Evolutionary conservation across 2,797 vertebrate species (phyloP), one percentile per base, ranked within the genome.

Genomic region (Valencia hispanica): DNA sequence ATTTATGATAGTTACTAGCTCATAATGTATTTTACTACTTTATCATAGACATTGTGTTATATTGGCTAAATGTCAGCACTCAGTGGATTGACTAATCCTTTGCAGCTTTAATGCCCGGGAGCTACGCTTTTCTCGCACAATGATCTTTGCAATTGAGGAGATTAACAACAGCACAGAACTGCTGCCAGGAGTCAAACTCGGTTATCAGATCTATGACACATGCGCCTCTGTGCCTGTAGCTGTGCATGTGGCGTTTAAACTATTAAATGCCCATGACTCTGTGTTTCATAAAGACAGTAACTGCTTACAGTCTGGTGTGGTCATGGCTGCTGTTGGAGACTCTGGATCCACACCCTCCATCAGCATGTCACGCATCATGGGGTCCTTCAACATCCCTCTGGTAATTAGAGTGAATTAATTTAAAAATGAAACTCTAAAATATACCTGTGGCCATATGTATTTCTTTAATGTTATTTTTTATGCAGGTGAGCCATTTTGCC

Each of bases 401-500:
- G 93, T 94, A 81, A 82, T 45, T 73, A 27, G 61, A 43, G 25
- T 4, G 4, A 17, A 1, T 61, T 50, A 18, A 25, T 70, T 11
- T 7, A 3, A 36, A 20, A 18, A 2, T 5, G 11, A 18, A 32
- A 30, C 15, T 18, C 0, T 69, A 34, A 57, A 32, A 47, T 30
- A 1, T 47, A 30, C 12, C 6, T 68, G 12, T 68, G 22, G 14
- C 10, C 5, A 68, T n/a, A 25, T 8, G 4, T 63, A 15, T 45
- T 43, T 43, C 0, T 3, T 68, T 43, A 2, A 68, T 47, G 6
- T 45, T 43, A 15, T 45, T 30, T 47, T 47, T 7, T 30, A 43
- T 43, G 65, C 3, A 95, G 94, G 93, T 95, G n/a, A 95, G 94
- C 73, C 87, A 94, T 73, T 95, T 79, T 85, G 91, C 95, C 32